Evolutionary conservation across 1,140 invertebrate genomes (phyloP), one percentile per base, ranked within the genome.

Genomic region (Lanistes nyassanus): DNA sequence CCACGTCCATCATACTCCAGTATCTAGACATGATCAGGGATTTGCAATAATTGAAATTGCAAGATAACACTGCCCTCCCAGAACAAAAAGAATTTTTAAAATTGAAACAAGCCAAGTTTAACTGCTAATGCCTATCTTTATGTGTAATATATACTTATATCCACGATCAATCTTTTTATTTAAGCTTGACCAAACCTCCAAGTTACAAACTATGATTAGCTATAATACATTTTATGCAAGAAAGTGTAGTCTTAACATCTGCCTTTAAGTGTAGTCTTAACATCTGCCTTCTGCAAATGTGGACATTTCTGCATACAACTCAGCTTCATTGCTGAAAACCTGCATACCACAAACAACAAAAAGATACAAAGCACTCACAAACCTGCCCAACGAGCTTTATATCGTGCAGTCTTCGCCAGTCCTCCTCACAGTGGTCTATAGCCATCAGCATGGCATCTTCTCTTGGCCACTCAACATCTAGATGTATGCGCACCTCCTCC

Each of bases 1-100:
- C 92, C 92, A 80, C 90, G 82, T 16, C 92, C 92, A 79, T 86
- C 86, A 82, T 92, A 92, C 79, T 92, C 91, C 68, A 92, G 76
- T 21, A 89, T 82, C 91, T 91, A 82, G 6, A 81, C 79, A n/a
- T n/a, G n/a, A n/a, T n/a, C n/a, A n/a, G n/a, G n/a, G n/a, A n/a
- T n/a, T n/a, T n/a, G n/a, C n/a, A n/a, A n/a, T n/a, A n/a, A n/a
- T n/a, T n/a, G n/a, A n/a, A n/a, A n/a, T n/a, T n/a, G n/a, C n/a
- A n/a, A n/a, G n/a, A n/a, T n/a, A n/a, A n/a, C n/a, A n/a, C n/a
- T n/a, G n/a, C n/a, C n/a, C n/a, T n/a, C n/a, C 34, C 36, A 39
- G n/a, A 39, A 68, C 37, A 39, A 55, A 70, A 72, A 73, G 0
- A 47, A 1, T 47, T 47, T 1, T 47, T 16, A 47, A 6, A 47